Percentiles rank a stretch among this genome's conserved stretches.
These are phyloP conservation scores for Leptodirus hochenwartii DNA, from an alignment of 2,888 invertebrate genomes.

Conservation along the genomic window DNA sequence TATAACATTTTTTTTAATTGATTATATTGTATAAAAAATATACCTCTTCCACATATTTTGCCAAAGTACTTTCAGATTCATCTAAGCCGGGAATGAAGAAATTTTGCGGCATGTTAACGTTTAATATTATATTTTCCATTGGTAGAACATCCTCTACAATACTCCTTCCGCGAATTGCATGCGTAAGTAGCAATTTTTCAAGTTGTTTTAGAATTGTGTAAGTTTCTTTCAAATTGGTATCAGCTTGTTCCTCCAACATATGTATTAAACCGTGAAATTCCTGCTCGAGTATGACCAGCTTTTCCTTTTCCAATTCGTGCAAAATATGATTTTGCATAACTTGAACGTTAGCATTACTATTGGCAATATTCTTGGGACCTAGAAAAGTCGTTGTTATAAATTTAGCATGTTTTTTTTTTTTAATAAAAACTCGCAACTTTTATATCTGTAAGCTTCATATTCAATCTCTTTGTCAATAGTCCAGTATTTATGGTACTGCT, in stretches of 20 bases:
- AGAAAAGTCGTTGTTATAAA: too few species aligned
- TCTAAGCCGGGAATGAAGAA: too few species aligned
- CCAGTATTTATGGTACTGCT: too few species aligned
- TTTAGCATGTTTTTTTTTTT: too few species aligned
- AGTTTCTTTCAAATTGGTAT: too few species aligned
- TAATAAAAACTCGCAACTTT: too few species aligned
- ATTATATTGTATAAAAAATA: too few species aligned
- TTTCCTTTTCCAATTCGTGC: constrained; percentile 13
- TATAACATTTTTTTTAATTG: too few species aligned
- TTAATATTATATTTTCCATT: constrained; percentile 15
- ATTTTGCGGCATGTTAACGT: constrained; percentile 13
- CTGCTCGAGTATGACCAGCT: constrained; percentile 12
- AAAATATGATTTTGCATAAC: constrained; percentile 9
- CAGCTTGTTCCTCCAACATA: constrained; percentile 14
- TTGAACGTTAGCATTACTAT: too few species aligned
- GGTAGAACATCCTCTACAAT: constrained; percentile 15
- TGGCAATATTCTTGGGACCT: too few species aligned
- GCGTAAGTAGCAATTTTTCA: constrained; percentile 18
- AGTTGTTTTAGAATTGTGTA: constrained; percentile 14
- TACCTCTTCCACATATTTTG: constrained; percentile 16
- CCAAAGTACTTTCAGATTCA: constrained; percentile 9
- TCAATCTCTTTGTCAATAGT: too few species aligned
- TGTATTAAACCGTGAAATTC: constrained; percentile 15
- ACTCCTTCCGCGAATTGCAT: constrained; percentile 18
- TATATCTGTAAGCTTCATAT: too few species aligned